These are phyloP conservation scores for Scolopax rusticola DNA, from an alignment of 2,797 vertebrate genomes.

Conservation along the genomic window DNA sequence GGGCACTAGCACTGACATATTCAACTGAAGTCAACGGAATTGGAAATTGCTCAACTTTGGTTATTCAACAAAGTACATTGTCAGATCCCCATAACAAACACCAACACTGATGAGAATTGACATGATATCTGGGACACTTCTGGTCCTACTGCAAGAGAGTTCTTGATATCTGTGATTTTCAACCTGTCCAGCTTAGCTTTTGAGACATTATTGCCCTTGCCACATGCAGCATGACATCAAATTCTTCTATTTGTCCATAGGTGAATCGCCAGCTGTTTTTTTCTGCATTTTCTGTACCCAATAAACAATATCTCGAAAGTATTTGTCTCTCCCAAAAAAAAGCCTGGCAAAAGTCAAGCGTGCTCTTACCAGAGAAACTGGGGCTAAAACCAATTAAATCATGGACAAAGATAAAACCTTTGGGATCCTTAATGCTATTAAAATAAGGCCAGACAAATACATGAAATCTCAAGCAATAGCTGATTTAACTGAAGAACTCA, in stretches of 20 bases:
- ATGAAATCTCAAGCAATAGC: background rate
- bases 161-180: background rate
- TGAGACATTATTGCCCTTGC: background rate
- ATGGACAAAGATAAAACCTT: background rate
- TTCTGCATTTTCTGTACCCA: background rate
- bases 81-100: background rate
- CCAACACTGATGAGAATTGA: background rate
- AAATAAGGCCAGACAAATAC: background rate
- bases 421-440: background rate
- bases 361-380: background rate
- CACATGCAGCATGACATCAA: background rate
- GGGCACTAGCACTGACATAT: background rate
- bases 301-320: background rate
- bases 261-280: background rate
- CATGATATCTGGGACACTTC: accelerated
- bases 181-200: background rate
- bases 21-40: background rate
- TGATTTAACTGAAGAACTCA: background rate
- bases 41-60: background rate
- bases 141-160: background rate
- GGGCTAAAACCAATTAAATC: background rate
- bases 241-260: background rate
- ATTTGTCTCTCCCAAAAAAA: background rate
- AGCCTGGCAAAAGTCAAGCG: background rate
- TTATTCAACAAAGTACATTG: background rate